These are phyloP conservation scores for Rhamnusium bicolor DNA, from an alignment of 2,888 invertebrate genomes.

Conservation along the genomic window DNA sequence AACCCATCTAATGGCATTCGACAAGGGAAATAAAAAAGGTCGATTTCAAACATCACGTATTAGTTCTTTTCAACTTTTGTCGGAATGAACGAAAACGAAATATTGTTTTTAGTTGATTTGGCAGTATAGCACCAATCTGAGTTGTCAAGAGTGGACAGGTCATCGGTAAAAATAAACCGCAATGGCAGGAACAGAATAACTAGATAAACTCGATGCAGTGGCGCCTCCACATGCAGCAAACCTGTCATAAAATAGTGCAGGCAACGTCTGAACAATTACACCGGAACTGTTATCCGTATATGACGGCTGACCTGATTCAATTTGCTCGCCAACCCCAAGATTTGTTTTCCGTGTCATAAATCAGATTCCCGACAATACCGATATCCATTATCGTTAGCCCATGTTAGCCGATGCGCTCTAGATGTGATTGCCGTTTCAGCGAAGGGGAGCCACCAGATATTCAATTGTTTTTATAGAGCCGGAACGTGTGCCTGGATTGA, in stretches of 20 bases:
- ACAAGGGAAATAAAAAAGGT: not conserved
- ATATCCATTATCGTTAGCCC: conserved; percentile 70
- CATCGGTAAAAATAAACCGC: conserved; percentile 20
- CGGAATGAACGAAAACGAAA: not conserved
- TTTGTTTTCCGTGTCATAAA: conserved; percentile 71
- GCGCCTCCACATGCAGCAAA: conserved; percentile 19
- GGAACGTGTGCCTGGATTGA: conserved; percentile 60
- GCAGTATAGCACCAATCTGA: not conserved
- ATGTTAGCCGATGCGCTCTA: conserved; percentile 62
- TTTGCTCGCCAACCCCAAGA: conserved; percentile 68
- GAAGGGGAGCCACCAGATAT: conserved; percentile 51
- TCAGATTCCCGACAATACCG: conserved; percentile 70
- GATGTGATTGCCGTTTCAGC: conserved; percentile 48
- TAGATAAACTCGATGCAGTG: conserved; percentile 12
- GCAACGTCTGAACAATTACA: conserved; percentile 56
- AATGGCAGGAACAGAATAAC: not conserved
- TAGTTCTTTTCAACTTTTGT: not conserved
- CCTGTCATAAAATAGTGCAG: conserved; percentile 27
- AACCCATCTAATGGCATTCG: too few species aligned
- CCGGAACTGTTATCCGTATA: conserved; percentile 49
- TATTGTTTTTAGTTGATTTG: conserved; percentile 7
- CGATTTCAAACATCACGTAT: not conserved
- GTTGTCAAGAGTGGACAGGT: conserved; percentile 7
- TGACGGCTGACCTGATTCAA: conserved; percentile 70
- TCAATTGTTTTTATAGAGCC: conserved; percentile 64